Base-by-base conservation (phyloP, 2,797 vertebrate species). In the Bufotes viridis region DNA sequence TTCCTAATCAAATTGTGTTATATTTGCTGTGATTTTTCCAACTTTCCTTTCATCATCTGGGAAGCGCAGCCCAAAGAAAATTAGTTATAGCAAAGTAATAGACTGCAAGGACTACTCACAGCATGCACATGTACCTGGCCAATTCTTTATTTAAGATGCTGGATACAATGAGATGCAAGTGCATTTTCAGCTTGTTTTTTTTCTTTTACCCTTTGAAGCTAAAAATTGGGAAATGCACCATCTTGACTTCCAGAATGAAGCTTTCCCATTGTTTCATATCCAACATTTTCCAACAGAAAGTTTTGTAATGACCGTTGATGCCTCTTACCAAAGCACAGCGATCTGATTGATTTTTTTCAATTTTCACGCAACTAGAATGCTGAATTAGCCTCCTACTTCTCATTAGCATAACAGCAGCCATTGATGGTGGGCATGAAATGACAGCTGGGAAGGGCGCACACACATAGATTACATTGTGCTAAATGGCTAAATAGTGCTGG, bases 1-100 rank as follows among this genome's bases (percentile, higher is more conserved):
- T 42, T 79, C 51, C 29, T 76, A 83, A 81, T 84, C 74, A 84
- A 78, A 84, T 85, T 76, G 53, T 53, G 42, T 63, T 53, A 26
- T 85, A 67, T 85, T 65, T 78, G 60, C 42, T 55, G 29, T 7
- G 60, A 17, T 65, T 85, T 76, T 42, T 53, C 7, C 51, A 26
- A 51, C 61, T 61, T 24, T 26, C 42, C 53, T 65, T 51, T 55
- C 51, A 26, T 63, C n/a, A 63, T 63, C 65, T 49, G 5, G 29
- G 67, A 18, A n/a, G 67, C 2, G 4, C 61, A 15, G 53, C 69
- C 18, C 18, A 55, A 83, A 72, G 29, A 70, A 78, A n/a, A 17
- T 26, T 55, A 82, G 15, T n/a, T 82, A 24, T 49, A 51, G 72
- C 72, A 51, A 53, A 24, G 51, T 78, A 78, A 78, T 78, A 2